These are phyloP conservation scores for Petrolisthes manimaculis DNA, from an alignment of 2,888 invertebrate species.

Conservation along the genomic window DNA sequence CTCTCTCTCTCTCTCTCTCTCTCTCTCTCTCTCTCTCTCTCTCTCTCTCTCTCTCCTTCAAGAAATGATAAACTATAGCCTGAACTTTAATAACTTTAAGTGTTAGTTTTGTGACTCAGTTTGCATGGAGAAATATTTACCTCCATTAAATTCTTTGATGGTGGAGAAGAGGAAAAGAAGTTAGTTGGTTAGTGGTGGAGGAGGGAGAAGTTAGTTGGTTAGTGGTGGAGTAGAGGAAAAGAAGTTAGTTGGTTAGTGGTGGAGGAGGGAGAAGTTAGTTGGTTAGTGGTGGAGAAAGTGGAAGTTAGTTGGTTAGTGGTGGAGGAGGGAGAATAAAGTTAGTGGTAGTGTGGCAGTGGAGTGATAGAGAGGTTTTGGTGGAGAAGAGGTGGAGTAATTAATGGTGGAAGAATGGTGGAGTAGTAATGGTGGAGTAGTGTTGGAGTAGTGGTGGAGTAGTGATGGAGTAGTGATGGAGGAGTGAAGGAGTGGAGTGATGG, in stretches of 20 bases:
- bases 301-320: not conserved
- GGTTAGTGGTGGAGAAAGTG: not conserved
- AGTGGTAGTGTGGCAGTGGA: not conserved
- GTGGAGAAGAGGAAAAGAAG: not conserved
- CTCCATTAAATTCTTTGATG: not conserved
- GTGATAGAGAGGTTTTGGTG: not conserved
- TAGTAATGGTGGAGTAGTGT: not conserved
- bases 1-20: not conserved
- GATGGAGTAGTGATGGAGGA: not conserved
- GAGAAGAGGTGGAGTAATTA: not conserved
- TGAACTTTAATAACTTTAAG: no score
- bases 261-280: no score
- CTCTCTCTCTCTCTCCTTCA: not conserved
- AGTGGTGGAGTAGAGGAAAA: no score
- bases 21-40: slow-evolving; percentile 19
- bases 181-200: not conserved
- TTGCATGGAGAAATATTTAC: not conserved
- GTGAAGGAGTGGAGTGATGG: not conserved
- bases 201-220: not conserved
- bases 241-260: no score
- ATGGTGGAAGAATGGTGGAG: not conserved
- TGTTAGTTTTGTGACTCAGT: not conserved
- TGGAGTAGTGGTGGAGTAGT: not conserved
- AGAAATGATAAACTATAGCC: no score
- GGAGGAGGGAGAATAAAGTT: no score